Percentiles rank a stretch among this genome's conserved stretches.
Conservation (phyloP, 2,888 invertebrate species). For the Timandra comae region DNA sequence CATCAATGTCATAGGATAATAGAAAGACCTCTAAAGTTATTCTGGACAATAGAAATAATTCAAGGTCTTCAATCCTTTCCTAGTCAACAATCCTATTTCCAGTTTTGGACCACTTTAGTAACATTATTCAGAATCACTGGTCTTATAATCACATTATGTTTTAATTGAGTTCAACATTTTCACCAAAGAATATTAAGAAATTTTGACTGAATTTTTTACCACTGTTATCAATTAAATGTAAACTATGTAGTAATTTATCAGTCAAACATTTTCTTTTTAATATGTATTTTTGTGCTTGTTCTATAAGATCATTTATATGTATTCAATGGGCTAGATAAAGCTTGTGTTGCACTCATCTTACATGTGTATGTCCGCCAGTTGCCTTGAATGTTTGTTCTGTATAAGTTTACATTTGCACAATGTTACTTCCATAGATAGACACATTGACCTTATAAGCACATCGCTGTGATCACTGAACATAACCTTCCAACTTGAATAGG, state of each 20-base stretch:
- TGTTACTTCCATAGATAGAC: slow-evolving; percentile 33
- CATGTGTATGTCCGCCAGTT: slow-evolving; percentile 7
- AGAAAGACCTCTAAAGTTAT: too few relatives aligned
- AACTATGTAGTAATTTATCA: too few relatives aligned
- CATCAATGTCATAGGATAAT: slow-evolving; percentile 23
- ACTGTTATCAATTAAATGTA: too few relatives aligned
- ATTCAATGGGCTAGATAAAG: slow-evolving; percentile 1
- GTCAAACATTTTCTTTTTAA: too few relatives aligned
- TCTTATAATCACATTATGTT: too few relatives aligned
- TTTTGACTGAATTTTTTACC: too few relatives aligned
- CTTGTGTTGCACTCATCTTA: background rate
- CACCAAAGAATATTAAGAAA: too few relatives aligned
- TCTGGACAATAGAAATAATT: slow-evolving; percentile 25
- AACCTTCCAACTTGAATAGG: slow-evolving; percentile 38
- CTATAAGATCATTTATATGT: too few relatives aligned
- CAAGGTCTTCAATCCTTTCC: slow-evolving; percentile 22
- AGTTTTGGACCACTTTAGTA: too few relatives aligned
- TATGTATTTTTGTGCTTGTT: too few relatives aligned
- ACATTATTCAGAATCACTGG: too few relatives aligned
- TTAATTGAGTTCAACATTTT: too few relatives aligned
- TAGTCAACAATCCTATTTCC: slow-evolving; percentile 3
- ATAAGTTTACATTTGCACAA: slow-evolving; percentile 32
- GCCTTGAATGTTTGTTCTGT: slow-evolving; percentile 26
- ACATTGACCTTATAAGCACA: slow-evolving; percentile 25
- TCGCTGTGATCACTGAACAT: slow-evolving; percentile 18